Evolutionary conservation across 2,888 invertebrate genomes (phyloP).

Genomic region (Coelopa pilipes): DNA sequence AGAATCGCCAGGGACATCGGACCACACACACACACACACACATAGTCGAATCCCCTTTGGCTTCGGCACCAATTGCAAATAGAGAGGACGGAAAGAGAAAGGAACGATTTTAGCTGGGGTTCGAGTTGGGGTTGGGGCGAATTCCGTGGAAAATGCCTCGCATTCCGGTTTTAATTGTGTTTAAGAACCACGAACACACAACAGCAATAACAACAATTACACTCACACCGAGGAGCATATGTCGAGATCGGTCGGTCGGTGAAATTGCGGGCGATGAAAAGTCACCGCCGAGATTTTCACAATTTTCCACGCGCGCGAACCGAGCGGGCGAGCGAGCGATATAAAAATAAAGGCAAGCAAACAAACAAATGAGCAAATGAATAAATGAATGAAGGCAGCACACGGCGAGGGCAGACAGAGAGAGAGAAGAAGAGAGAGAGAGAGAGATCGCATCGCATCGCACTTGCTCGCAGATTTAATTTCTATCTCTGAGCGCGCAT

Average conservation of each 20-base stretch:
- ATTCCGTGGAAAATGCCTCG: neutral
- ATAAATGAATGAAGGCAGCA: too few species aligned
- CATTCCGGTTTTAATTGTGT: slow-evolving; percentile 17
- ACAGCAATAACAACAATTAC: too few species aligned
- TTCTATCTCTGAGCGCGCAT: slow-evolving; percentile 51
- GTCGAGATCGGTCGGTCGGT: too few species aligned
- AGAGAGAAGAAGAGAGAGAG: slow-evolving; percentile 44
- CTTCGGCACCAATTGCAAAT: too few species aligned
- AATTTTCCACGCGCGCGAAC: slow-evolving; percentile 4
- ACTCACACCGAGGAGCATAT: too few species aligned
- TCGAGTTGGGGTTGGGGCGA: too few species aligned
- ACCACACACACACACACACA: too few species aligned
- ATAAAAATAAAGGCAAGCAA: slow-evolving; percentile 3
- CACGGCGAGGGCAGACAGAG: too few species aligned
- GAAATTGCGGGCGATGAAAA: neutral
- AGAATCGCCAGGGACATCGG: too few species aligned
- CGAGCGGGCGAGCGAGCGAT: neutral
- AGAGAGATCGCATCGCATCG: slow-evolving; percentile 60
- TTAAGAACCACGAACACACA: slow-evolving; percentile 20
- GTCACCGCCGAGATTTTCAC: neutral
- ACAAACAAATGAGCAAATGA: slow-evolving; percentile 16
- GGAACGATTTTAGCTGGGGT: too few species aligned
- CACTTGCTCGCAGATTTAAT: slow-evolving; percentile 63
- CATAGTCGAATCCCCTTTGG: too few species aligned
- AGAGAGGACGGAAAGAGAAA: too few species aligned